phyloP scores from a whole-genome alignment of 2,888 invertebrate species.

The Nymphalis urticae region DNA sequence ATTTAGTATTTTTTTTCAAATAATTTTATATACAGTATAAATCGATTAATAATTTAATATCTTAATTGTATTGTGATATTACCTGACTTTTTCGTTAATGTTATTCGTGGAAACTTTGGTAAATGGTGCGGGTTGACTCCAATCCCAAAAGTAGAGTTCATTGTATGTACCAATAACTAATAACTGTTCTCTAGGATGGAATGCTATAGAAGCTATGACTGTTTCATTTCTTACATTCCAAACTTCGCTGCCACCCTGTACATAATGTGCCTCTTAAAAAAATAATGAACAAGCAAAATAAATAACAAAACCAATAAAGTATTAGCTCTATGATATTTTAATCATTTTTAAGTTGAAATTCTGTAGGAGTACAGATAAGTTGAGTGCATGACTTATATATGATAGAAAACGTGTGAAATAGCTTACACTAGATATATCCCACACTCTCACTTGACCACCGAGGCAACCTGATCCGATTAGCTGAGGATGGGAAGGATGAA shows the following conservation, averaged over 20 bases:
- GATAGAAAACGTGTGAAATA: neutral
- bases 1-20: neutral
- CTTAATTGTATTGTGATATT: slow-evolving; percentile 43
- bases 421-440: slow-evolving; percentile 85
- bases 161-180: slow-evolving; percentile 93
- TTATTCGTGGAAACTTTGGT: slow-evolving; percentile 88
- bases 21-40: neutral
- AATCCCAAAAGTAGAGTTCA: slow-evolving; percentile 94
- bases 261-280: slow-evolving; percentile 19
- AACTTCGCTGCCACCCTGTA: slow-evolving; percentile 91
- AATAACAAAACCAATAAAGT: too few species aligned
- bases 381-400: too few species aligned
- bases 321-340: too few species aligned
- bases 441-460: slow-evolving; percentile 93
- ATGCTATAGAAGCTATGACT: slow-evolving; percentile 92
- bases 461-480: slow-evolving; percentile 94
- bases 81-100: slow-evolving; percentile 91
- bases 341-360: too few species aligned
- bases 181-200: slow-evolving; percentile 91
- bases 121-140: slow-evolving; percentile 89
- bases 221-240: slow-evolving; percentile 88
- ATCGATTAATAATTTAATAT: too few species aligned
- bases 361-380: too few species aligned
- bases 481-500: slow-evolving; percentile 91
- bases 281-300: neutral